A percentile compares a stretch with the other conserved stretches of the same genome.
phyloP scores from a whole-genome alignment of 1,140 invertebrate species.

The Drosophila repletoides region DNA sequence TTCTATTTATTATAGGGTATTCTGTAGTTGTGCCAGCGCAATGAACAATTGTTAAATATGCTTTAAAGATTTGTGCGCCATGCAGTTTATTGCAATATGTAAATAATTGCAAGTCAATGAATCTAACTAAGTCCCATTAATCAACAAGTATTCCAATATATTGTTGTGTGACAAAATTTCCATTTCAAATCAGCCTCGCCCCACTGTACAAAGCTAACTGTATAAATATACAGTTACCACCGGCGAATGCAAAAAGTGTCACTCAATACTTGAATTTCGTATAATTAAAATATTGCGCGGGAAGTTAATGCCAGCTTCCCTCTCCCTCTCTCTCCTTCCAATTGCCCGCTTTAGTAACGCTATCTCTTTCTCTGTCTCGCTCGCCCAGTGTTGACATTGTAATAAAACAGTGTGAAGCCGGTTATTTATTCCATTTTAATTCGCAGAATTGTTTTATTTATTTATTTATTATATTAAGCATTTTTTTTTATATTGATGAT shows the following conservation, averaged over 20 bases:
- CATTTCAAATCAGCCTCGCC: slow-evolving; percentile 5
- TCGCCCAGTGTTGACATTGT: slow-evolving; percentile 4
- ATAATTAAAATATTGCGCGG: slow-evolving; percentile 16
- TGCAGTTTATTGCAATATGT: neutral
- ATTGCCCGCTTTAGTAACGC: neutral
- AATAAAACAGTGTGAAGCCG: slow-evolving; percentile 12
- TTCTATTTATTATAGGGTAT: neutral
- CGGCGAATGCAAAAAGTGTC: slow-evolving; percentile 6
- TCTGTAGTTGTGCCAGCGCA: neutral
- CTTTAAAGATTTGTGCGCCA: no score
- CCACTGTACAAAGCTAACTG: slow-evolving; percentile 42
- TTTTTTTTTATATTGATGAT: slow-evolving; percentile 29
- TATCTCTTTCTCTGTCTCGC: neutral
- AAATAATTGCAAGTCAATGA: slow-evolving; percentile 1
- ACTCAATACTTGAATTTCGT: neutral
- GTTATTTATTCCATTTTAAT: slow-evolving; percentile 30
- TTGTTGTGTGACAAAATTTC: slow-evolving; percentile 1
- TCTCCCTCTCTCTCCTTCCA: neutral
- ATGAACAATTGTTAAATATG: no score
- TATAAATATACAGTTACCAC: slow-evolving; percentile 33
- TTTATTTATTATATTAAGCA: no score
- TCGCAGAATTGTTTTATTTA: neutral
- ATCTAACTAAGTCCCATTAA: neutral
- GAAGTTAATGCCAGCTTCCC: slow-evolving; percentile 5
- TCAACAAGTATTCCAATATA: neutral